These are phyloP conservation scores for Elmis aenea DNA, from an alignment of 2,888 invertebrate genomes.

Conservation along the genomic window DNA sequence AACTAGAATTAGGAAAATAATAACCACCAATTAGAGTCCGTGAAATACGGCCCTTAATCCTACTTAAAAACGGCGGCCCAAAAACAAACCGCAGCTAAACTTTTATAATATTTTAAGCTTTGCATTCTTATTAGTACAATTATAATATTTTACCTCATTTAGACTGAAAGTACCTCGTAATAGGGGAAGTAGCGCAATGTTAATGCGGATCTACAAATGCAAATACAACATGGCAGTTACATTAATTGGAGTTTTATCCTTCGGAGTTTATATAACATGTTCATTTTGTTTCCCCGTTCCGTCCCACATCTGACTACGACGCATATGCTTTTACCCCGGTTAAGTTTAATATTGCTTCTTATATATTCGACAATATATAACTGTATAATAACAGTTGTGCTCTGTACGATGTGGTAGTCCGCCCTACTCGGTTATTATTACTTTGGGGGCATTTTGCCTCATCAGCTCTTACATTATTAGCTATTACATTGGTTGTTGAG, in stretches of 20 bases:
- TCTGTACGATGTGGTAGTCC: too few species aligned
- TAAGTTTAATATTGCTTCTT: too few species aligned
- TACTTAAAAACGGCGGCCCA: slow-evolving; percentile 19
- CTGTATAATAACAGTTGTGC: too few species aligned
- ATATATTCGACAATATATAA: too few species aligned
- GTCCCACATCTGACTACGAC: too few species aligned
- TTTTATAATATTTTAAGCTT: slow-evolving; percentile 27
- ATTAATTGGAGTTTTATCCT: neutral
- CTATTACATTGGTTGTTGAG: slow-evolving; percentile 38
- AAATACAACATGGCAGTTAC: slow-evolving; percentile 3
- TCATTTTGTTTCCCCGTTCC: neutral
- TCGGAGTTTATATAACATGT: neutral
- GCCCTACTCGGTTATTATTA: too few species aligned
- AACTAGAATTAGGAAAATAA: slow-evolving; percentile 26
- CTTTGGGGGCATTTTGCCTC: slow-evolving; percentile 44
- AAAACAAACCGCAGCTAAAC: slow-evolving; percentile 17
- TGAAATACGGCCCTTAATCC: slow-evolving; percentile 22
- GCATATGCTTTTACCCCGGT: too few species aligned
- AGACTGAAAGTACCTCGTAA: slow-evolving; percentile 2
- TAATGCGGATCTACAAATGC: slow-evolving; percentile 8
- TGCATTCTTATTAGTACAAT: slow-evolving; percentile 22
- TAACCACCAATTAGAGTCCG: slow-evolving; percentile 30
- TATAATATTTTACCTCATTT: slow-evolving; percentile 19
- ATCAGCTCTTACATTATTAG: slow-evolving; percentile 45
- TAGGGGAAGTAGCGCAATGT: neutral